phyloP scores from a whole-genome alignment of 1,140 invertebrate species.

The Pemphigus obesinymphae region DNA sequence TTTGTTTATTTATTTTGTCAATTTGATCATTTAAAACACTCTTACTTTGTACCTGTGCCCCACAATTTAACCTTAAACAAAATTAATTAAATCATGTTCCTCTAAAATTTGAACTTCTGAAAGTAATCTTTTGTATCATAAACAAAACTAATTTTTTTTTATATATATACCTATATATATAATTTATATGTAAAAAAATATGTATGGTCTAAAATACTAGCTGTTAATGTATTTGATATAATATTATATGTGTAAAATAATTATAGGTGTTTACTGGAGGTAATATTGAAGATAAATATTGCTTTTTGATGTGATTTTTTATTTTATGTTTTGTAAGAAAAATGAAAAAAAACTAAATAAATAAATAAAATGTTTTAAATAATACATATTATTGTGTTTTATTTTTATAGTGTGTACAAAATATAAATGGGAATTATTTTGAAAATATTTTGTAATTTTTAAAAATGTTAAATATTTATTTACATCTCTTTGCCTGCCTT shows the following conservation, averaged over 20 bases:
- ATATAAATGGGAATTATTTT: not conserved
- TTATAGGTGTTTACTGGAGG: slow-evolving; percentile 6
- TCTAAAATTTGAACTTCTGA: not conserved
- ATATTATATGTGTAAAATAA: slow-evolving; percentile 26
- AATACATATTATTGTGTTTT: not conserved
- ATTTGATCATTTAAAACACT: not conserved
- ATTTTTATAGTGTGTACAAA: not conserved
- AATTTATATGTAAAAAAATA: not conserved
- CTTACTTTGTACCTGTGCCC: not conserved
- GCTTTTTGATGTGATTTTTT: slow-evolving; percentile 40
- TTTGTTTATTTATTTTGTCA: not conserved
- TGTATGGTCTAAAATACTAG: slow-evolving; percentile 23
- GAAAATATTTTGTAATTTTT: no score
- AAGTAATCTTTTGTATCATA: not conserved
- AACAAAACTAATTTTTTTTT: not conserved
- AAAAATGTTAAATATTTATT: no score
- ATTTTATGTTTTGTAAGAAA: slow-evolving; percentile 39
- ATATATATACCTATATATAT: not conserved
- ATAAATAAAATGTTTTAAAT: slow-evolving; percentile 5
- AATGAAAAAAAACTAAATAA: not conserved
- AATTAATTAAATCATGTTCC: not conserved
- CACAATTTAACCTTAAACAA: not conserved
- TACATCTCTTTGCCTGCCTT: no score
- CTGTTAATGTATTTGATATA: slow-evolving; percentile 23
- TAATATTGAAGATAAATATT: slow-evolving; percentile 17